A percentile compares a stretch with the other conserved stretches of the same genome.
phyloP scores from a whole-genome alignment of 2,113 vertebrate species.

The Ctenodactylus gundi region DNA sequence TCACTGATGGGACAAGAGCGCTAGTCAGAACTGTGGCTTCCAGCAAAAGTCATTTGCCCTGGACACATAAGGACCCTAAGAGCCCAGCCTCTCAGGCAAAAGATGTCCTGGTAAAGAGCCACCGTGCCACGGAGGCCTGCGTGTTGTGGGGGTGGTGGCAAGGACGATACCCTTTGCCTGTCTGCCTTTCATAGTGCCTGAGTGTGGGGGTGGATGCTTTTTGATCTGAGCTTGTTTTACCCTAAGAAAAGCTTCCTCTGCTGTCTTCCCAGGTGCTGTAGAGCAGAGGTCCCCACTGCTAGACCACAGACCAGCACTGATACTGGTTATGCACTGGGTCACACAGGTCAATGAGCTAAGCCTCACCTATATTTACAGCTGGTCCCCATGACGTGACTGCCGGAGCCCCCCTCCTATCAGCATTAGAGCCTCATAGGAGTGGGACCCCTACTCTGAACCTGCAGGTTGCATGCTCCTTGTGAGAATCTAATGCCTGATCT shows the following conservation, averaged over 20 bases:
- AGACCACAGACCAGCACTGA: too few relatives aligned
- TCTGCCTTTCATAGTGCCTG: too few relatives aligned
- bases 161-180: fast-evolving
- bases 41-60: background rate
- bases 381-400: too few relatives aligned
- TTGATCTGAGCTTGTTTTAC: background rate
- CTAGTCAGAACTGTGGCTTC: slow-evolving; percentile 41
- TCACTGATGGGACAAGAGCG: slow-evolving; percentile 85
- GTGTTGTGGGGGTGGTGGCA: background rate
- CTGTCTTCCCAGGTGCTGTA: background rate
- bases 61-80: background rate
- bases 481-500: too few relatives aligned
- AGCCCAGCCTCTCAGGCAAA: background rate
- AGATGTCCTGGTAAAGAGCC: background rate
- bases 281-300: too few relatives aligned
- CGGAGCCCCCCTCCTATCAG: too few relatives aligned
- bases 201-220: background rate
- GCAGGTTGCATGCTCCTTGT: too few relatives aligned
- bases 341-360: too few relatives aligned
- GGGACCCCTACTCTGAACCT: too few relatives aligned
- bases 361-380: too few relatives aligned
- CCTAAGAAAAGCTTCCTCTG: background rate
- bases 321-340: too few relatives aligned
- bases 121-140: background rate
- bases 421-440: too few relatives aligned